phyloP scores from a whole-genome alignment of 2,888 invertebrate species.

The Flexamia atlantica region DNA sequence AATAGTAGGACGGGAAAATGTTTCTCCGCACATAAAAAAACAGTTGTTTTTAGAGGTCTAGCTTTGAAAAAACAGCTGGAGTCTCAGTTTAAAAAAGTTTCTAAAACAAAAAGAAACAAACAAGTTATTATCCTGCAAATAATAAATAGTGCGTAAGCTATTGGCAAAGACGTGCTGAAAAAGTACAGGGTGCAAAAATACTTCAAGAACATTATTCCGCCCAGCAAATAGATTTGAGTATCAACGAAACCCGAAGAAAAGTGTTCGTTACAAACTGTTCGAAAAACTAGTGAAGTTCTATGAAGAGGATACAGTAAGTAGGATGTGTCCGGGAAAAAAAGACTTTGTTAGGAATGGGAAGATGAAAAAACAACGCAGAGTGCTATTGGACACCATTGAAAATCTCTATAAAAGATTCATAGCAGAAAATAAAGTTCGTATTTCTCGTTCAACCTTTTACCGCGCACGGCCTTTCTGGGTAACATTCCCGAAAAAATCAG shows the following conservation, averaged over 20 bases:
- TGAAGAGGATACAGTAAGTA: neutral
- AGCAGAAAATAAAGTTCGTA: neutral
- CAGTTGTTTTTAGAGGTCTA: no score
- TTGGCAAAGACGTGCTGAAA: neutral
- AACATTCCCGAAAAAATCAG: neutral
- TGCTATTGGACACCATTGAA: neutral
- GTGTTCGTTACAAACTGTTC: neutral
- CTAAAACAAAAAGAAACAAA: no score
- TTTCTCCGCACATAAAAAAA: no score
- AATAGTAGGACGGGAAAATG: no score
- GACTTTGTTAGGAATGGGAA: neutral
- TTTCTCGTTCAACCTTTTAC: neutral
- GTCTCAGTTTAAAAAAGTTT: no score
- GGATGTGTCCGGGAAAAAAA: neutral
- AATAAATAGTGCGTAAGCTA: no score
- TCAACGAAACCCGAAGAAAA: neutral
- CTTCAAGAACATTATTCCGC: neutral
- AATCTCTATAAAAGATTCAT: neutral
- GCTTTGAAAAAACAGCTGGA: no score
- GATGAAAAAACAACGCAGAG: neutral
- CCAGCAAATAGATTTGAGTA: neutral
- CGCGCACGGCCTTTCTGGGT: slow-evolving; percentile 9
- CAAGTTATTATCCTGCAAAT: no score
- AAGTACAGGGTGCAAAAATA: neutral
- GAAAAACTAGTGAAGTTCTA: neutral